Base-by-base conservation (phyloP, 2,113 vertebrate genomes). In the Mormoops blainvillei region DNA sequence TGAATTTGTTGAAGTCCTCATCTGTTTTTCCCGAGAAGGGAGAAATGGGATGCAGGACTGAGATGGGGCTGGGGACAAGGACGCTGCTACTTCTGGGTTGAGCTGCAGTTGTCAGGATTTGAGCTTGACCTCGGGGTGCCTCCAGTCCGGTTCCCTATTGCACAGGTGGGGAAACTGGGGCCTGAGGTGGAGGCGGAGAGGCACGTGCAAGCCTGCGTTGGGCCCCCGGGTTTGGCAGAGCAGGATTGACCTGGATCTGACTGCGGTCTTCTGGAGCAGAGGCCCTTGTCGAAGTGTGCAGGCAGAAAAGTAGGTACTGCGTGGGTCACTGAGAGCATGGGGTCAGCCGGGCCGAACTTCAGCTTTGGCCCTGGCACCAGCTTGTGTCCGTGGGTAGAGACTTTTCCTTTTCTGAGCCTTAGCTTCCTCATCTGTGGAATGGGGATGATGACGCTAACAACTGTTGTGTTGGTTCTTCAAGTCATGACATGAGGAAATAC, bases 31-130 rank as follows among this genome's bases (percentile, higher is more conserved):
- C 2, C 3, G 4, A 2, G 12, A 33, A 58, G 31, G 56, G 56
- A 15, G 48, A 67, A 58, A 10, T 5, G 7, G 33, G 10, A n/a
- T 5, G 1, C 14, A 56, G 74, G 15, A 14, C 18, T 43, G 86
- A 67, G 11, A 5, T 18, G 3, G 10, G 58, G 41, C 1, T n/a
- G 36, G 15, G 28, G 19, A 5, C 2, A 1, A 19, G 52, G 20
- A 20, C 12, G 26, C 58, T 33, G 22, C 19, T 68, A 18, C n/a
- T 43, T 50, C 50, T 33, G 7, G 4, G 18, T 50, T 12, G 78
- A 14, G 3, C n/a, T 68, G 20, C 19, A 5, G 13, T 52, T 50
- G 41, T 31, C 38, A n/a, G 52, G 70, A 38, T 48, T 85, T 71
- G 61, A 88, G 12, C 38, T 68, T 36, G 41, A 82, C 19, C 6